These are phyloP conservation scores for Eustalomyia histrio DNA, from an alignment of 2,888 invertebrate genomes.

Conservation along the genomic window DNA sequence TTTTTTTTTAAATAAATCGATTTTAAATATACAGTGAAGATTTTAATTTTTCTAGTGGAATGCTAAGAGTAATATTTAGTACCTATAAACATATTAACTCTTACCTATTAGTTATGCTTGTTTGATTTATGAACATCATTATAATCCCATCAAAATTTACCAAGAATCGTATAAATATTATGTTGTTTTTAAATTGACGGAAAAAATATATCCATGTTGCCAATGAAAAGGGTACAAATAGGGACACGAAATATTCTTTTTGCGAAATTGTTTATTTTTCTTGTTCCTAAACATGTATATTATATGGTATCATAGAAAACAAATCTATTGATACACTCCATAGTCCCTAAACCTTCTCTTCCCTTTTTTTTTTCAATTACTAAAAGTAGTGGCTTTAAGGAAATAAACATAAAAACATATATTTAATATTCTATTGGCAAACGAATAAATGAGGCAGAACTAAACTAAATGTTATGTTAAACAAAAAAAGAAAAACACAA, in stretches of 20 bases:
- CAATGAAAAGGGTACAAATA: not conserved
- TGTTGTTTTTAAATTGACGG: too few species aligned
- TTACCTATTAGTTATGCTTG: too few species aligned
- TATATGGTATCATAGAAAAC: slow-evolving; percentile 22
- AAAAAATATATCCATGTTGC: not conserved
- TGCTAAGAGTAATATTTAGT: too few species aligned
- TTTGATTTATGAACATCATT: too few species aligned
- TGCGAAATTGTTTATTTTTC: not conserved
- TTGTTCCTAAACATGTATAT: slow-evolving; percentile 10
- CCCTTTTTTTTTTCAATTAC: slow-evolving; percentile 58
- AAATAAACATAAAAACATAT: slow-evolving; percentile 45
- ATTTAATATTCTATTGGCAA: slow-evolving; percentile 64
- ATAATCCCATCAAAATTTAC: too few species aligned
- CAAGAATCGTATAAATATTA: too few species aligned
- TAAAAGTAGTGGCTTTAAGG: slow-evolving; percentile 52
- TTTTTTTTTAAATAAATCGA: too few species aligned
- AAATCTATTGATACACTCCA: slow-evolving; percentile 39
- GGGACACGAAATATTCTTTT: not conserved
- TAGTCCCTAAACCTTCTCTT: not conserved
- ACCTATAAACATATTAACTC: too few species aligned
- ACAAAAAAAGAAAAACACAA: slow-evolving; percentile 42
- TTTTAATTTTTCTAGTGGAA: too few species aligned
- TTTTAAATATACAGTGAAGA: too few species aligned
- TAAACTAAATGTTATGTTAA: slow-evolving; percentile 63
- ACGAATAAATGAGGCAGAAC: slow-evolving; percentile 63